Base-by-base conservation (phyloP, 2,888 invertebrate genomes). In the Osedax fenrisi region DNA sequence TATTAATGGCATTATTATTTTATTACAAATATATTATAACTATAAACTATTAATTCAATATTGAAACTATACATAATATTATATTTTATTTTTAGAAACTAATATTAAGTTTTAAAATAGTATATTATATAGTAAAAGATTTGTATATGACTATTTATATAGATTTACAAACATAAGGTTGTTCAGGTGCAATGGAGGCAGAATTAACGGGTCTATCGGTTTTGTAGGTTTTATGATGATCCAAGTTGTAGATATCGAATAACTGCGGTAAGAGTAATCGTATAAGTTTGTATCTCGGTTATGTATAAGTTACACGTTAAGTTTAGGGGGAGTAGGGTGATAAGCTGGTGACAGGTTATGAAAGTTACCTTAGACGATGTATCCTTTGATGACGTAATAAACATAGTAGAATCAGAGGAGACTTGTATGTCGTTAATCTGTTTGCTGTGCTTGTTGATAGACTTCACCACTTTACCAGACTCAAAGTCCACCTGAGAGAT, bases 141-240 rank as follows among this genome's bases (percentile, higher is more conserved):
- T 25, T 23, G 23, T 69, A 24, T 22, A 69, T 69, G 25, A 13
- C 23, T 64, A 64, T 13, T 13, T 5, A 13, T 2, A 23, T 22
- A 71, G 27, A 27, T 71, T 64, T 22, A 80, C 87, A 85, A 82
- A 90, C 97, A 86, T 99, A 97, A 85, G 97, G 95, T 75, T 90
- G 86, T 78, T 92, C 91, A 0, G 98, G 97, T 78, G 96, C 95
- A 77, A 99, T 90, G 1, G 96, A 91, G 0, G 97, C 98, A 0
- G 97, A 97, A 85, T 99, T 99, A 0, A 98, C 93, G 0, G 96
- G 97, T 78, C 97, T 88, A 83, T 97, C 97, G 0, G 97, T 97
- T 86, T 94, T 94, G 86, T 94, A 99, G 3, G 92, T 92, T 84
- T 98, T 99, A 77, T 96, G 86, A 62, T 90, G 88, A 84, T 92